phyloP scores from a whole-genome alignment of 1,140 invertebrate genomes.

The Drosophila baimaii region DNA sequence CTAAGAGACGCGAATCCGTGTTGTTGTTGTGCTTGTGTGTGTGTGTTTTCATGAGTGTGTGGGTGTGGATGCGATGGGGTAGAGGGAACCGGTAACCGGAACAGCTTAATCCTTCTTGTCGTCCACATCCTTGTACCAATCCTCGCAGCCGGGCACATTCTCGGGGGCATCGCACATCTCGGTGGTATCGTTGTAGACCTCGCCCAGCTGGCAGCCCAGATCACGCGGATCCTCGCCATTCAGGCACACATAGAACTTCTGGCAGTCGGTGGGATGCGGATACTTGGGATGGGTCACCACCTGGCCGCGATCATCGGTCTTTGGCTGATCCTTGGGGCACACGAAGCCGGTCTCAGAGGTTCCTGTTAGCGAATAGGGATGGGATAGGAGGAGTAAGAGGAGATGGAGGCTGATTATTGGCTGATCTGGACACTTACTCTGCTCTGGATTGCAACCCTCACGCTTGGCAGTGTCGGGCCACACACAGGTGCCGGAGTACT shows the following conservation, averaged over 20 bases:
- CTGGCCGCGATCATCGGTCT: conserved; percentile 89
- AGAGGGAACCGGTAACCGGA: neutral
- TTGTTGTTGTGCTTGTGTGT: conserved; percentile 22
- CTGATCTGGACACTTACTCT: conserved; percentile 42
- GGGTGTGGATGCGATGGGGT: conserved; percentile 18
- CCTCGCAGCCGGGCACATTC: conserved; percentile 94
- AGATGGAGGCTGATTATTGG: too few relatives aligned
- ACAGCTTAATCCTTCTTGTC: conserved; percentile 81
- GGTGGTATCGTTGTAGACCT: conserved; percentile 93
- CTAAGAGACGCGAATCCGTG: conserved; percentile 69
- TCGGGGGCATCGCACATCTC: conserved; percentile 94
- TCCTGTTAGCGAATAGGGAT: conserved; percentile 81
- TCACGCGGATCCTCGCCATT: conserved; percentile 93
- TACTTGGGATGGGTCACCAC: conserved; percentile 93
- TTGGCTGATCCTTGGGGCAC: conserved; percentile 89
- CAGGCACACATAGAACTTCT: conserved; percentile 93
- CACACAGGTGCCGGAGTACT: conserved; percentile 92
- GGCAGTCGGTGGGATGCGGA: conserved; percentile 93
- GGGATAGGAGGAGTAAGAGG: too few relatives aligned
- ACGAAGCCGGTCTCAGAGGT: conserved; percentile 92
- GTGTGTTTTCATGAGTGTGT: conserved; percentile 31
- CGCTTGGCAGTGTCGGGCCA: conserved; percentile 93
- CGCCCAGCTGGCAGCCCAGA: conserved; percentile 92
- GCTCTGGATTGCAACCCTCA: conserved; percentile 87
- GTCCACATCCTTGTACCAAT: conserved; percentile 92